Conservation (phyloP, 2,797 vertebrate genomes). For the Orientallactaga sibirica region DNA sequence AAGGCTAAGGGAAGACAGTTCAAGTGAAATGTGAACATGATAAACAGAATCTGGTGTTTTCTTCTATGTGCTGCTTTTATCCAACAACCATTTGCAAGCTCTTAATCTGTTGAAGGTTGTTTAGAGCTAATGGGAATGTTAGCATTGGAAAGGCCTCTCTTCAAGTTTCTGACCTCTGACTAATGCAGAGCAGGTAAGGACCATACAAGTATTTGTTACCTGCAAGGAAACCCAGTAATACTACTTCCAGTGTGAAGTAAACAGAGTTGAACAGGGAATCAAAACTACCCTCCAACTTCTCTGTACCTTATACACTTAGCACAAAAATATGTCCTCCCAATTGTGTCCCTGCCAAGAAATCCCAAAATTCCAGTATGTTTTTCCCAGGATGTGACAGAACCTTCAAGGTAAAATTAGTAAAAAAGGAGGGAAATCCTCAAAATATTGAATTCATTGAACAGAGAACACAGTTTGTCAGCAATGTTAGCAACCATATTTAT, state of each 20-base stretch:
- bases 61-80: not conserved
- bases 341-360: not conserved
- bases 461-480: not conserved
- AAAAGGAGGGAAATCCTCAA: not conserved
- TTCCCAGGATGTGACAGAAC: not conserved
- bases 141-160: not conserved
- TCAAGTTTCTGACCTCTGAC: not conserved
- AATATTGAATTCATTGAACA: conserved; percentile 14
- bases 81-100: not conserved
- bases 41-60: not conserved
- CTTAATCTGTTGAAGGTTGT: not conserved
- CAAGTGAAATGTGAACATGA: not conserved
- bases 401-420: not conserved
- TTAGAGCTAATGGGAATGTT: not conserved
- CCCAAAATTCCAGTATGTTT: not conserved
- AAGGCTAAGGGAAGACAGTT: not conserved
- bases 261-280: not conserved
- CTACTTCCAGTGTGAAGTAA: not conserved
- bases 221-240: not conserved
- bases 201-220: not conserved
- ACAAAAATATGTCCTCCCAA: not conserved
- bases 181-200: not conserved
- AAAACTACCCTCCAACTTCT: not conserved
- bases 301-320: not conserved
- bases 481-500: not conserved